Percentiles rank a stretch among this genome's conserved stretches.
Evolutionary conservation across 92 coral and sea anemone genomes (phyloP).

Genomic region (Palythoa grandis): DNA sequence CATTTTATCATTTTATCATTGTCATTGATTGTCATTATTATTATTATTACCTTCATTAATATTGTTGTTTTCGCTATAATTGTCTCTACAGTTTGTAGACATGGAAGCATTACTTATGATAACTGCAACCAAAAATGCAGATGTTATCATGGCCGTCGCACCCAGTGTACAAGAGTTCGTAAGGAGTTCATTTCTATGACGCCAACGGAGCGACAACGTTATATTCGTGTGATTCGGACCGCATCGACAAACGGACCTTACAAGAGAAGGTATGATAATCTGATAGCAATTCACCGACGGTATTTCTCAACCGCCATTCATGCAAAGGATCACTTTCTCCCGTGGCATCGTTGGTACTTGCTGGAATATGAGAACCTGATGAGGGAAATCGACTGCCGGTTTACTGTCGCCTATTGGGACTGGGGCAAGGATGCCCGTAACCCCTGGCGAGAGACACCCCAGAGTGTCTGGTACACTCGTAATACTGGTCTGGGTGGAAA

Average conservation of each 20-base stretch:
- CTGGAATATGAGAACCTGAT: conserved; percentile 47
- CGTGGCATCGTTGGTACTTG: conserved; percentile 55
- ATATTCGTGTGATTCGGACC: conserved; percentile 47
- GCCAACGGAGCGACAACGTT: conserved; percentile 44
- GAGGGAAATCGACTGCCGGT: conserved; percentile 52
- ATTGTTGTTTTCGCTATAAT: not conserved
- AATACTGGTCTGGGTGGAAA: conserved; percentile 53
- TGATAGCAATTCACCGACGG: conserved; percentile 33
- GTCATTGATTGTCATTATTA: no score
- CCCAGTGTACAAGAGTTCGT: conserved; percentile 60
- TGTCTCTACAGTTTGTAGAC: conserved; percentile 3
- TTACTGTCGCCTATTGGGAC: conserved; percentile 70
- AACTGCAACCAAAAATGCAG: conserved; percentile 49
- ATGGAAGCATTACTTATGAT: conserved; percentile 3
- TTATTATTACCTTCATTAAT: no score
- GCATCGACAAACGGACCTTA: conserved; percentile 67
- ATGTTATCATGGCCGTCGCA: conserved; percentile 15
- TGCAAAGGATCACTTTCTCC: conserved; percentile 44
- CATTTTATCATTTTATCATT: no score
- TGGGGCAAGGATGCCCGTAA: conserved; percentile 51
- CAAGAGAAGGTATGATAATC: conserved; percentile 47
- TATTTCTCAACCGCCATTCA: conserved; percentile 32
- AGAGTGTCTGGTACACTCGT: conserved; percentile 47
- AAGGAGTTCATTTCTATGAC: conserved; percentile 68
- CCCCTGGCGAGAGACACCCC: conserved; percentile 43